Evolutionary conservation across 1,140 invertebrate genomes (phyloP), one percentile per base, ranked within the genome.

Genomic region (Holcopasites calliopsidis): DNA sequence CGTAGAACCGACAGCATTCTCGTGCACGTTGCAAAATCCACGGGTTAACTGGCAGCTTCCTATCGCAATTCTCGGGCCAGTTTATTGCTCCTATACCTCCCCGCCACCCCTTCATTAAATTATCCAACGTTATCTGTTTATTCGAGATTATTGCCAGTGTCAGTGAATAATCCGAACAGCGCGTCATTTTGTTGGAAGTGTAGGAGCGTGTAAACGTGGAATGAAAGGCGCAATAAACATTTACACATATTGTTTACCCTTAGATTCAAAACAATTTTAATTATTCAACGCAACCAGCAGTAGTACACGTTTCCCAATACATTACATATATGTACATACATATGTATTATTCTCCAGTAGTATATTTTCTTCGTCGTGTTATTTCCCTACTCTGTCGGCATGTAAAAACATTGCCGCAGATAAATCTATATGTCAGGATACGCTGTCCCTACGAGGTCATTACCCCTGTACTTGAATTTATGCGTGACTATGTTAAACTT

Each of bases 391-490:
- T 40, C 40, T 3, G 23, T 40, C 10, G 26, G 35, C 21, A 38
- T 26, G 6, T 44, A 60, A 68, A n/a, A 4, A 16, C 23, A 40
- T 50, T 62, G 23, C 23, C 62, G 33, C 33, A 11, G 3, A 44
- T 16, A 44, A 0, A 55, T n/a, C 66, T 66, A 95, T 85, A 96
- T 95, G 83, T 96, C 94, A 11, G 96, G 95, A 90, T 94, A 97
- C 42, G 96, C 96, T 82, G 95, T 96, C 76, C 96, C 96, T 80
- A 97, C 95, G 57, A 95, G 92, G 81, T 94, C 95, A 86, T 95
- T 95, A 76, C 95, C 95, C 31, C 94, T 91, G 84, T 95, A 95
- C 79, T 92, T 92, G 84, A 94, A 96, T n/a, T 94, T 95, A 82
- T 95, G 93, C 16, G 96, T 96, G 65, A 95, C 88, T 58, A 97